A percentile compares a stretch with the other conserved stretches of the same genome.
These are phyloP conservation scores for Phenacoccus solenopsis DNA, from an alignment of 1,140 invertebrate species.

Conservation along the genomic window DNA sequence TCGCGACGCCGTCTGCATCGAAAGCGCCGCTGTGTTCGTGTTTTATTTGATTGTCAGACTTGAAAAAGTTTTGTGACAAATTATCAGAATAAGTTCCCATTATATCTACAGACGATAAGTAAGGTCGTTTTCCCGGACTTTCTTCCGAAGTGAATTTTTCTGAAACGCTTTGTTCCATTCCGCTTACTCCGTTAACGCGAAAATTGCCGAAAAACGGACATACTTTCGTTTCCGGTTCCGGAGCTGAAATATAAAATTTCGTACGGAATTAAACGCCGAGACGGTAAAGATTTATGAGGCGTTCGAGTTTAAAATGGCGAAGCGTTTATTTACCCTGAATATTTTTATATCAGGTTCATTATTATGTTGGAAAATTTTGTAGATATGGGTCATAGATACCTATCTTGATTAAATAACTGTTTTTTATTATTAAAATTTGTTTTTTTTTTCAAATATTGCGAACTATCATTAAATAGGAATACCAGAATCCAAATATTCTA, in stretches of 20 bases:
- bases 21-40: background rate
- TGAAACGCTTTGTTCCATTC: slow-evolving; percentile 9
- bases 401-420: too few species aligned
- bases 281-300: too few species aligned
- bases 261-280: too few species aligned
- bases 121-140: background rate
- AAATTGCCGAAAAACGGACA: slow-evolving; percentile 11
- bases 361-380: too few species aligned
- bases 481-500: too few species aligned
- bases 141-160: slow-evolving; percentile 8
- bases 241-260: background rate
- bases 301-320: too few species aligned
- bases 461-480: too few species aligned
- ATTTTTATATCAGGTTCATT: too few species aligned
- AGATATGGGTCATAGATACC: too few species aligned
- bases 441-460: too few species aligned
- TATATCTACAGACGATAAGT: slow-evolving; percentile 6
- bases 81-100: slow-evolving; percentile 10
- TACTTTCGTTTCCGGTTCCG: slow-evolving; percentile 9
- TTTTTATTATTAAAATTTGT: too few species aligned
- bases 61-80: background rate
- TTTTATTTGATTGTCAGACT: background rate
- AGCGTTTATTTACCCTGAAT: too few species aligned
- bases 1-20: background rate
- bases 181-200: slow-evolving; percentile 6